Evolutionary conservation across 1,140 invertebrate genomes (phyloP), one percentile per base, ranked within the genome.

Genomic region (Lordiphosa collinella): DNA sequence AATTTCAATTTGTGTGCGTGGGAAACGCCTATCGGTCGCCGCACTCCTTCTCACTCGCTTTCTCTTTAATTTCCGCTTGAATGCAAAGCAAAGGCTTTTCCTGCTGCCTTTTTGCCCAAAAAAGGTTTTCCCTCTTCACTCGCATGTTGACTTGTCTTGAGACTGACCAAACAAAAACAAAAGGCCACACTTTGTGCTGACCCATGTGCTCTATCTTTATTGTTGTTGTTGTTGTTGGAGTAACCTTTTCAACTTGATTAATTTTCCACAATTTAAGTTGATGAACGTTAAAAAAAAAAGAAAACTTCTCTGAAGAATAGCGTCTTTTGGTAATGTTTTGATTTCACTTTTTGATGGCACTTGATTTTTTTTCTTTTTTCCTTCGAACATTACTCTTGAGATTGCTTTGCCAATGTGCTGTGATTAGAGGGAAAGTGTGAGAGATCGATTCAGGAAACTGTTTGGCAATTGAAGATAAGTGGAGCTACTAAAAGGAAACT

Each of bases 251-350:
- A 76, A 80, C 76, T 80, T 82, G 76, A 80, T 80, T 80, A 80
- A 80, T 80, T 80, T 84, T 80, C 63, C 66, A 80, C 76, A 82
- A 80, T 80, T 80, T 80, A 80, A 80, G 66, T 82, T 80, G 76
- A 80, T 80, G 76, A 84, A 66, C 71, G 46, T 14, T 38, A 47
- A 49, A 52, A 68, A 76, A 57, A n/a, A n/a, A n/a, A n/a, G 38
- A 67, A 48, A 32, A 70, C 57, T 66, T 52, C 53, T 51, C 36
- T 13, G 50, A 55, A 29, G 35, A 46, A 37, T 36, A 49, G 32
- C 53, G 25, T 5, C 25, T 29, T 29, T 29, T 29, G 25, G 7
- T 8, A 29, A 48, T 29, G 40, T 41, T 51, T 67, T 62, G 52
- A 56, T 62, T 71, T 62, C 50, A 67, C 52, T 67, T 61, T 68